phyloP scores from a whole-genome alignment of 2,888 invertebrate genomes.

The Furcula furcula region DNA sequence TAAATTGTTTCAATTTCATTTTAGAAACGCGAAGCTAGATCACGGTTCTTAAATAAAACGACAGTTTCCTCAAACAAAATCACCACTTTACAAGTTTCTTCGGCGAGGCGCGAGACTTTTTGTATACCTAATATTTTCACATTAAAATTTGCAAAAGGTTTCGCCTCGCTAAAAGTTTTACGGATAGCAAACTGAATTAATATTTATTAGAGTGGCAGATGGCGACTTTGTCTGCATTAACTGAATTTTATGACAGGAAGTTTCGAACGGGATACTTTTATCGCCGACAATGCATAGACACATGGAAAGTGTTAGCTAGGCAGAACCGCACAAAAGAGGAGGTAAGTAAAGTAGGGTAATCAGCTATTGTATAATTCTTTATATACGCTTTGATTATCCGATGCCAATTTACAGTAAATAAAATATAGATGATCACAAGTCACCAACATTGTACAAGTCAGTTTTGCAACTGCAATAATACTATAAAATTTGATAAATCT shows the following conservation, averaged over 20 bases:
- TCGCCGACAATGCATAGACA: background rate
- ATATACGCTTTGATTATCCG: no score
- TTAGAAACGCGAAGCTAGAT: background rate
- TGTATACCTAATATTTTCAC: background rate
- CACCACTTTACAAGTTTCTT: slow-evolving; percentile 3
- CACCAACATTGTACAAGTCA: no score
- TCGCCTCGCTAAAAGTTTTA: slow-evolving; percentile 1
- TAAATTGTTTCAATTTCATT: no score
- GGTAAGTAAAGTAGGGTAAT: no score
- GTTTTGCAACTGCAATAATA: no score
- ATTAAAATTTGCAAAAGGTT: slow-evolving; percentile 2
- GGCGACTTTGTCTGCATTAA: background rate
- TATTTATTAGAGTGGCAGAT: slow-evolving; percentile 13
- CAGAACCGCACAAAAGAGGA: no score
- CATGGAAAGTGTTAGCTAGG: background rate
- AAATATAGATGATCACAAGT: no score
- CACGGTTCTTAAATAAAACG: slow-evolving; percentile 9
- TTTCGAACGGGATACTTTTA: background rate
- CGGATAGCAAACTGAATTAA: slow-evolving; percentile 13
- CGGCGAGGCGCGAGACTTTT: background rate
- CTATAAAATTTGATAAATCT: no score
- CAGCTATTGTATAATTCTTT: no score
- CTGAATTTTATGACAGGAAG: background rate
- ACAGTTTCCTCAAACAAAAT: slow-evolving; percentile 3
- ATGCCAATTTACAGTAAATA: no score